Evolutionary conservation across 1,140 invertebrate species (phyloP), one percentile per base, ranked within the genome.

Genomic region (Cydia fagiglandana): DNA sequence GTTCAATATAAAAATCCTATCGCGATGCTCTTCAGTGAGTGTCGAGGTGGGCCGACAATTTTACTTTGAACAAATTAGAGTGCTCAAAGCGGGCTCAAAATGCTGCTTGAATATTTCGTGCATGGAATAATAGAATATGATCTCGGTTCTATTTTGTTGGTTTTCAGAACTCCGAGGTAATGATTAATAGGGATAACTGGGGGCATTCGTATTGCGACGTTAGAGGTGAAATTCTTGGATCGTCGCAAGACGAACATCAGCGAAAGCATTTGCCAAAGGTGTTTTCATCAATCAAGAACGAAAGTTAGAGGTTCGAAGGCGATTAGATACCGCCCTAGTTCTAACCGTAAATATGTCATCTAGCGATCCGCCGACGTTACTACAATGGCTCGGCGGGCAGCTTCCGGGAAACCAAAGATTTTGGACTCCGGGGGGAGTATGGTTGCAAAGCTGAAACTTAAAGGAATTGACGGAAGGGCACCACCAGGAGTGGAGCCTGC

Each of bases 371-470:
- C 86, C 90, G 92, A 90, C 86, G 93, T 93, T 94, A 89, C 87
- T 92, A 90, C 86, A 89, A 94, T 94, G 93, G 93, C 94, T 93
- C 94, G 91, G 89, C 92, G 92, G 94, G 94, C 94, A 94, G 92
- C 93, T 94, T 93, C 91, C 92, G 94, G 91, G 94, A 95, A 95
- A 95, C 94, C 95, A 96, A 96, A 96, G 96, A 94, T 94, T 96
- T 96, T 96, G 95, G 96, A 95, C 95, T 97, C 95, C 94, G 95
- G 96, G 95, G 96, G 96, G 94, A 96, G 96, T 96, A 96, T 97
- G 96, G 96, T 97, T 96, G 96, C 96, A 97, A 97, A 96, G 96
- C 96, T 97, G 96, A 97, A 97, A 97, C 96, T 96, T 96, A 96
- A 97, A 97, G 96, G 95, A 97, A 97, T 97, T 96, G 95, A 96